Base-by-base conservation (phyloP, 2,888 invertebrate species). In the Rapana venosa region DNA sequence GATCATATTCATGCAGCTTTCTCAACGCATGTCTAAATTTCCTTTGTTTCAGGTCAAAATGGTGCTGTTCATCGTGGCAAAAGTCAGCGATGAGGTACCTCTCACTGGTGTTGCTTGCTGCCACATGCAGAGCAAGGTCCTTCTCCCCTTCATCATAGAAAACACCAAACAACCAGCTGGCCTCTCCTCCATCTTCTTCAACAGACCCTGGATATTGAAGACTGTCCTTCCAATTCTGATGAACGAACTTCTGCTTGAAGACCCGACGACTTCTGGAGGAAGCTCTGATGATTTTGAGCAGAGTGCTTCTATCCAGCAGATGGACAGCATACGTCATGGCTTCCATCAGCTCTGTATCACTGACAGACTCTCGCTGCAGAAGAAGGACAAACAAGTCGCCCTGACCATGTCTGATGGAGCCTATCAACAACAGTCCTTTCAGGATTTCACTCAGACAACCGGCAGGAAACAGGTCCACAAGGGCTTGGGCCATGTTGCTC, bases 341-440 rank as follows among this genome's bases (percentile, higher is more conserved):
- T 56, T 77, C 77, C 77, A 77, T 77, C 30, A 77, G 77, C 32
- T 30, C 22, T 26, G 11, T 2, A 26, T 77, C 77, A 77, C 15
- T 30, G 30, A 77, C 77, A 6, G 77, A 77, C 77, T 30, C 15
- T n/a, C 32, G 26, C 30, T 77, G 77, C 13, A 26, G n/a, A 26
- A 30, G 15, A 77, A 15, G 77, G 22, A 77, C 22, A 26, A 1
- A 15, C 15, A 77, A 30, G 77, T 77, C 77, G 2, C 74, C 77
- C 30, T 77, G 30, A 26, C n/a, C 32, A 32, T 30, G 77, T 32
- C 32, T 77, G n/a, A 77, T 26, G 77, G 77, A n/a, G n/a, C 77
- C 77, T n/a, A 77, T 77, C 77, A 77, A 32, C 77, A 77, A 26
- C n/a, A 77, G 77, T 30, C 77, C 32, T 77, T 77, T 77, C 77